Percentiles rank a stretch among this genome's conserved stretches.
Evolutionary conservation across 2,113 vertebrate species (phyloP).

Genomic region (Tamias sibiricus): DNA sequence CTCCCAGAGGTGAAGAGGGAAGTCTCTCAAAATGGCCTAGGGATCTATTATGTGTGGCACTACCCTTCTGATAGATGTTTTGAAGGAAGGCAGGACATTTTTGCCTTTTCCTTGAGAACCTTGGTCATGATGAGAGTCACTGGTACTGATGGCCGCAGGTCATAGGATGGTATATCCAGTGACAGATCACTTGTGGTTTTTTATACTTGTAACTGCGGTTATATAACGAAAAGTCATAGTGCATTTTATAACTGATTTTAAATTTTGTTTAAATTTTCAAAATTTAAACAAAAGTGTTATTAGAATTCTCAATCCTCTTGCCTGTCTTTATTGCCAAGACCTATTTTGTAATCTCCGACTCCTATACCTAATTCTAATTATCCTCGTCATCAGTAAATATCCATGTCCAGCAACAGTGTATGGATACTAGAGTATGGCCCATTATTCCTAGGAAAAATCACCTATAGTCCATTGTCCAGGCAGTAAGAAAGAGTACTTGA

Average conservation of each 20-base stretch:
- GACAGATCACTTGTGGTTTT: neutral
- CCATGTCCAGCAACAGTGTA: too few relatives aligned
- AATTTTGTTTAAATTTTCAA: conserved; percentile 13
- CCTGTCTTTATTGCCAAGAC: neutral
- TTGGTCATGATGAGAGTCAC: neutral
- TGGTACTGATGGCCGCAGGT: neutral
- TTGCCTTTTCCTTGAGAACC: neutral
- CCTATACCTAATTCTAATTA: neutral
- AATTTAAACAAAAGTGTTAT: neutral
- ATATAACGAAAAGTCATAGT: neutral
- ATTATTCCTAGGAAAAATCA: neutral
- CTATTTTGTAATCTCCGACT: neutral
- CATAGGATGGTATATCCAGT: neutral
- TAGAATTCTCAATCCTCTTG: neutral
- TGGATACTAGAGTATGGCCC: neutral
- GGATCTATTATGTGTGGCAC: neutral
- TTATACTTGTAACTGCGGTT: neutral
- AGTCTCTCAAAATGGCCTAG: neutral
- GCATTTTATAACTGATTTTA: neutral
- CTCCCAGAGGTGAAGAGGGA: neutral
- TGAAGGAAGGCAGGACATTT: neutral
- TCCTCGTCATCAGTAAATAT: neutral
- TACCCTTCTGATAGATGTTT: neutral
- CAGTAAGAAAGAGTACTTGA: neutral
- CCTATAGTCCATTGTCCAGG: neutral